Base-by-base conservation (phyloP, 2,113 vertebrate genomes). In the Cnemophilus loriae region DNA sequence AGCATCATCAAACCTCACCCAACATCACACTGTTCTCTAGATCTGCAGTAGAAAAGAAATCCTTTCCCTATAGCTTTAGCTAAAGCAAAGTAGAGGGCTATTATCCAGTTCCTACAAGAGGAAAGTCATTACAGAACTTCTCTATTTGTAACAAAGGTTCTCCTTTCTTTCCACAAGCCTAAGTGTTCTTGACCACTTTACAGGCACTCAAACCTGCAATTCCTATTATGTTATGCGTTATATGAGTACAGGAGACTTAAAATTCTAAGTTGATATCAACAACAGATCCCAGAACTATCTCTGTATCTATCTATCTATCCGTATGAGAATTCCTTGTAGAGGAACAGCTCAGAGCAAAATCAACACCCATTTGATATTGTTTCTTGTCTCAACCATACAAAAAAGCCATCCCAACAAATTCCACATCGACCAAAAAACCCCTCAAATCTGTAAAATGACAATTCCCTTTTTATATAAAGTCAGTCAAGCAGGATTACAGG, bases 171-270 rank as follows among this genome's bases (percentile, higher is more conserved):
- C n/a, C 39, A 57, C 10, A 33, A 55, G 52, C 23, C 3, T 42
- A 67, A 49, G 11, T 24, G 10, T 14, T 71, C 44, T 28, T 42
- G 41, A 61, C 8, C 5, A 41, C 10, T 67, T 70, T 33, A 55
- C 9, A 81, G 63, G 18, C 39, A 37, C 27, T 53, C 33, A 71
- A 65, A 80, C 9, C 17, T 60, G 27, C 56, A 44, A 61, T 39
- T 67, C 13, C 16, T 30, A 61, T 16, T 0, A 0, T 8, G 11
- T 47, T n/a, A 17, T 16, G 6, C 6, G 11, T 47, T n/a, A 17
- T 16, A 5, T 7, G 6, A 60, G 12, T 35, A 65, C 5, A 41
- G 11, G 9, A 55, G 6, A 55, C 16, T 28, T 64, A 79, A 88
- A 69, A 53, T 27, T 46, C 18, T 41, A 87, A 44, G 30, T 26